Percentiles rank a stretch among this genome's conserved stretches.
Evolutionary conservation across 2,113 vertebrate species (phyloP).

Genomic region (human (Homo sapiens)): DNA sequence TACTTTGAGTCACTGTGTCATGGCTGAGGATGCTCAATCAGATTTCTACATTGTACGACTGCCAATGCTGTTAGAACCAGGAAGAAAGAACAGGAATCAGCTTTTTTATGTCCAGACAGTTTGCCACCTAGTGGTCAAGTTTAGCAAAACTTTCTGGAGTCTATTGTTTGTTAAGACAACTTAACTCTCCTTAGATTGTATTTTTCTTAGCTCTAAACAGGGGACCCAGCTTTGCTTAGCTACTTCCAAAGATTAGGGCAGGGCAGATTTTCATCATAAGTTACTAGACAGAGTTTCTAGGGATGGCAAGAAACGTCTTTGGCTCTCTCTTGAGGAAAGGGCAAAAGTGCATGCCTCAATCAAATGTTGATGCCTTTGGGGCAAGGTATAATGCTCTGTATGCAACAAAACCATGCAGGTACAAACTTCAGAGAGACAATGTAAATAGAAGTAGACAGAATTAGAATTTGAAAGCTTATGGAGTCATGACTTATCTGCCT

Average conservation of each 20-base stretch:
- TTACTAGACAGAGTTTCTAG: neutral
- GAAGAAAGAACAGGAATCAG: neutral
- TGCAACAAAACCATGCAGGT: neutral
- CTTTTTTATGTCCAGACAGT: neutral
- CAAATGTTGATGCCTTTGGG: neutral
- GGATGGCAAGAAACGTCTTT: neutral
- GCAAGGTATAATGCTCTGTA: neutral
- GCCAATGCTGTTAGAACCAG: neutral
- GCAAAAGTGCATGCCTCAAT: neutral
- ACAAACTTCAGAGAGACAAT: neutral
- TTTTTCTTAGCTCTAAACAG: neutral
- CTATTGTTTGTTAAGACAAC: neutral
- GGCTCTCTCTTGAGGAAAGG: neutral
- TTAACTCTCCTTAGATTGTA: neutral
- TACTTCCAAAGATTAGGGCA: neutral
- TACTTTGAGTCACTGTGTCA: neutral
- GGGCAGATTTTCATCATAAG: neutral
- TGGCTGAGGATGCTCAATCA: neutral
- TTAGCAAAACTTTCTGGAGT: neutral
- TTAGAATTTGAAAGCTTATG: neutral
- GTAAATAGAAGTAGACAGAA: neutral
- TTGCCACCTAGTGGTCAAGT: conserved; percentile 24
- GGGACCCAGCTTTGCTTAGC: neutral
- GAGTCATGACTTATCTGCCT: neutral
- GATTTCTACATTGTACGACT: neutral